A percentile compares a stretch with the other conserved stretches of the same genome.
Evolutionary conservation across 2,113 vertebrate genomes (phyloP).

Genomic region (Trichechus manatus): DNA sequence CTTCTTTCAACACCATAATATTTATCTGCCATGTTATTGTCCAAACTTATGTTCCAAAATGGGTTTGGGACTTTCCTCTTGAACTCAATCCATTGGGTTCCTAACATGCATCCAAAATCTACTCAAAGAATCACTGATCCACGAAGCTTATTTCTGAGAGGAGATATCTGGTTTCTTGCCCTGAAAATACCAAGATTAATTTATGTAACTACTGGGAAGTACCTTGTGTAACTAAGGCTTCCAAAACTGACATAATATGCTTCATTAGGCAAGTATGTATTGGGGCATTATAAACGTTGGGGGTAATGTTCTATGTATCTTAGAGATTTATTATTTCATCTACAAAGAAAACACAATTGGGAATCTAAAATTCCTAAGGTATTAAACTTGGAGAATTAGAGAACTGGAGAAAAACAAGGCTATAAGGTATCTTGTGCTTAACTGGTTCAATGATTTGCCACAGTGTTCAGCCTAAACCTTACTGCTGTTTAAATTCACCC

Average conservation of each 20-base stretch:
- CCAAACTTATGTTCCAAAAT: constrained; percentile 67
- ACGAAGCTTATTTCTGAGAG: constrained; percentile 77
- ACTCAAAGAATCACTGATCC: constrained; percentile 73
- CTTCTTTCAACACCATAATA: constrained; percentile 78
- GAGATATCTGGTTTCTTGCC: constrained; percentile 74
- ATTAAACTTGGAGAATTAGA: constrained; percentile 61
- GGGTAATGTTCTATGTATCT: constrained; percentile 79
- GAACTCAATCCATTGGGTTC: constrained; percentile 41
- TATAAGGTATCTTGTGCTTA: neutral
- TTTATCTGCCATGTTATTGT: constrained; percentile 81
- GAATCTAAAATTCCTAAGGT: constrained; percentile 69
- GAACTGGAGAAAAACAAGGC: constrained; percentile 44
- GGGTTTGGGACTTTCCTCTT: constrained; percentile 72
- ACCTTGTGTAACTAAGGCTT: constrained; percentile 77
- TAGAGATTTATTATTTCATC: constrained; percentile 73
- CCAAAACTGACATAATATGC: constrained; percentile 49
- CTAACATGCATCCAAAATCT: constrained; percentile 73
- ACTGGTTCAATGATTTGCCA: neutral
- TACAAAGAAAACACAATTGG: constrained; percentile 74
- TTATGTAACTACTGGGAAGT: constrained; percentile 80
- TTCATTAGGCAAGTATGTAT: constrained; percentile 70
- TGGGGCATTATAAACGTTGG: constrained; percentile 65
- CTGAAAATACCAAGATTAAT: constrained; percentile 83
- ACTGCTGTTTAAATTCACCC: constrained; percentile 38
- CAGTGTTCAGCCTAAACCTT: neutral